Percentiles rank a stretch among this genome's conserved stretches.
Evolutionary conservation across 2,888 invertebrate species (phyloP).

Genomic region (Deroplatys truncata): DNA sequence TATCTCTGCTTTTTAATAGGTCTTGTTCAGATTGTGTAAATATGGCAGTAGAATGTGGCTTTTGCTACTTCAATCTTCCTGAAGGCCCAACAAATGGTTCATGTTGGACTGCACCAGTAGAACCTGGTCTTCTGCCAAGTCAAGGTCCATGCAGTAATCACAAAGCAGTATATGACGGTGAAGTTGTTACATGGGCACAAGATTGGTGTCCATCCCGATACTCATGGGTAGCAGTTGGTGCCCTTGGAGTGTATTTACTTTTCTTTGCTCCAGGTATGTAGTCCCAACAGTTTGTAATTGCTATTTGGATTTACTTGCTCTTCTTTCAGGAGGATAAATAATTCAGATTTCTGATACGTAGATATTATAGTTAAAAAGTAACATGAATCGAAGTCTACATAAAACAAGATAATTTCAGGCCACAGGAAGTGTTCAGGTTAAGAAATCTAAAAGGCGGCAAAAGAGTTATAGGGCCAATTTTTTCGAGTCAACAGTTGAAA

Average conservation of each 20-base stretch:
- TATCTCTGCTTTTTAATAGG: slow-evolving; percentile 32
- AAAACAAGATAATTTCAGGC: too few relatives aligned
- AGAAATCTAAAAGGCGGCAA: too few relatives aligned
- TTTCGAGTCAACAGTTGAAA: too few relatives aligned
- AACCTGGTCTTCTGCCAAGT: not conserved
- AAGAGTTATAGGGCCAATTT: too few relatives aligned
- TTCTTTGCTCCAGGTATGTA: slow-evolving; percentile 46
- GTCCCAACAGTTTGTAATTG: not conserved
- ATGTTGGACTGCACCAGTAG: slow-evolving; percentile 20
- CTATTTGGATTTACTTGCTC: too few relatives aligned
- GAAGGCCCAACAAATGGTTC: slow-evolving; percentile 30
- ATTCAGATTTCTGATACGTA: too few relatives aligned
- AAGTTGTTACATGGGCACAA: slow-evolving; percentile 40
- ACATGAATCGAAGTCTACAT: too few relatives aligned
- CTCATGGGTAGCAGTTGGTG: slow-evolving; percentile 45
- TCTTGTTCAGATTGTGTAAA: slow-evolving; percentile 46
- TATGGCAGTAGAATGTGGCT: slow-evolving; percentile 44
- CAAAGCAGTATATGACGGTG: not conserved
- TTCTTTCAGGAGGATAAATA: too few relatives aligned
- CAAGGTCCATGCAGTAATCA: slow-evolving; percentile 23
- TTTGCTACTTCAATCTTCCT: slow-evolving; percentile 39
- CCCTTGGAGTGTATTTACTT: slow-evolving; percentile 46
- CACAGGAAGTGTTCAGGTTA: too few relatives aligned
- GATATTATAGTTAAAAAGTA: too few relatives aligned
- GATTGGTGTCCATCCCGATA: slow-evolving; percentile 46